These are phyloP conservation scores for Platysternon megacephalum DNA, from an alignment of 2,113 vertebrate genomes.

Conservation along the genomic window DNA sequence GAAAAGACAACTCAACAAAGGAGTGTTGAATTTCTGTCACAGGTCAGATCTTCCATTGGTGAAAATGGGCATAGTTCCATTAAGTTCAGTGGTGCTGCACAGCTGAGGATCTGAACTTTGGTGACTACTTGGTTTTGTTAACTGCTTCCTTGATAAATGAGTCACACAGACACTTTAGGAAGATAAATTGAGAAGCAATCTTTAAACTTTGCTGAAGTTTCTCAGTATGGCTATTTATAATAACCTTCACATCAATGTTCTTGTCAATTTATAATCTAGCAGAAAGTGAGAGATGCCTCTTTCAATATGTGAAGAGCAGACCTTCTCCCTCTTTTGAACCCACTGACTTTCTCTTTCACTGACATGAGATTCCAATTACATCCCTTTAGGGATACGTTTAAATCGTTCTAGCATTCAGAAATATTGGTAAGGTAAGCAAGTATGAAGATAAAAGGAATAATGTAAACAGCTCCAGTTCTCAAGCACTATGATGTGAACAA, in stretches of 20 bases:
- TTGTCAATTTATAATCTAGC: background rate
- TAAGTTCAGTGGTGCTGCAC: accelerated
- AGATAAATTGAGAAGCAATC: background rate
- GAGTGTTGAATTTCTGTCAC: background rate
- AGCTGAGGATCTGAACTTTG: background rate
- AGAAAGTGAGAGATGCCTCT: background rate
- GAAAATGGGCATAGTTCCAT: background rate
- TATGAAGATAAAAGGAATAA: background rate
- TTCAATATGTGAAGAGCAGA: background rate
- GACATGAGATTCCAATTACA: background rate
- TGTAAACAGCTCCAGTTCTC: background rate
- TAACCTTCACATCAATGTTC: background rate
- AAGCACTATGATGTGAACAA: background rate
- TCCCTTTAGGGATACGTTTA: background rate
- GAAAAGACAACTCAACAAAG: background rate
- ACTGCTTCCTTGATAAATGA: background rate
- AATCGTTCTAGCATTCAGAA: background rate
- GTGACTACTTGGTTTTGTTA: background rate
- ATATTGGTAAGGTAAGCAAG: background rate
- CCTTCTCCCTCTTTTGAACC: background rate
- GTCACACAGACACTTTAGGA: background rate
- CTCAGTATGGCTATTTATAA: background rate
- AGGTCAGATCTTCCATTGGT: background rate
- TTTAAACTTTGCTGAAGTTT: background rate
- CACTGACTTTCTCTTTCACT: background rate